Evolutionary conservation across 2,113 vertebrate species (phyloP), one percentile per base, ranked within the genome.

Genomic region (Syngnathus floridae): DNA sequence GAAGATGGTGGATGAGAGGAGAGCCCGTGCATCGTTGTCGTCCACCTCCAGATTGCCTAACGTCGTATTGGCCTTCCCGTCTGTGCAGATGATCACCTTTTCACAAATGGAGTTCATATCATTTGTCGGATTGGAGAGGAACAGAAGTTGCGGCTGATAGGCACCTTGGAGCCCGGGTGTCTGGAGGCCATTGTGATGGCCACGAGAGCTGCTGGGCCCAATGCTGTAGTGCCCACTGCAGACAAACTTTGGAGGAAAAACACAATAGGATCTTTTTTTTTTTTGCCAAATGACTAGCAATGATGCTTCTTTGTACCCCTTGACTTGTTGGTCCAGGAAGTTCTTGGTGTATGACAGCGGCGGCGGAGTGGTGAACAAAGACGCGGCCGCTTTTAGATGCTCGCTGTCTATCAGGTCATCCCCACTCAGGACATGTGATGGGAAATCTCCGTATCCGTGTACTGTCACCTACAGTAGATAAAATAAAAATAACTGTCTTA

Each of bases 71-170:
- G 91, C 90, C 76, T 86, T 90, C 51, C 91, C 90, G 14, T 91
- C 90, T 61, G 90, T 92, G 71, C 90, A 91, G 72, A 92, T 86
- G 60, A 92, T 89, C 57, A 92, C 90, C 91, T 92, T 82, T 22
- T 21, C 59, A 16, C 3, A 61, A 6, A 43, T 26, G 5, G 13
- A 22, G n/a, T 61, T 22, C 7, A 22, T 9, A 26, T 61, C n/a
- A 14, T 13, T 16, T 2, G 48, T 49, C n/a, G 1, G 5, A 12
- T 4, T 41, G 6, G n/a, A 22, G 4, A 6, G 4, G 5, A 35
- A 49, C 37, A 51, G 13, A 13, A 7, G 10, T 5, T 4, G 45
- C 1, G 46, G 26, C 12, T 2, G 19, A 40, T 14, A 13, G 10
- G 17, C 4, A 91, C 91, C 80, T 90, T 91, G 62, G 91, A 91